Percentiles rank a stretch among this genome's conserved stretches.
Evolutionary conservation across 2,797 vertebrate species (phyloP).

Genomic region (Xerus rutilus): DNA sequence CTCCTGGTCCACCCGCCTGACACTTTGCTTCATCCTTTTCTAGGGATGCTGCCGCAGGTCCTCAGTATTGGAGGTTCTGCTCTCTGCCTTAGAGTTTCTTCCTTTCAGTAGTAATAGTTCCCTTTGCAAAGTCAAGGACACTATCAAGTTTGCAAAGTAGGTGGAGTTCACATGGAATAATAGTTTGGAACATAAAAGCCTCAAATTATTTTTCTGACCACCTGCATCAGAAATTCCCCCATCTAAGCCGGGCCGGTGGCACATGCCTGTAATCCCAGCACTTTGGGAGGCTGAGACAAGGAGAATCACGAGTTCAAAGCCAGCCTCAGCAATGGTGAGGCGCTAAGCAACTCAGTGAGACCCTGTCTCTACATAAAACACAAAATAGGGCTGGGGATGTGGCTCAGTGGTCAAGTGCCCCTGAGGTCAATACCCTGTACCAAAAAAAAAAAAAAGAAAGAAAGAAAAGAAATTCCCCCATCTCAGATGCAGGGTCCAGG

Average conservation of each 20-base stretch:
- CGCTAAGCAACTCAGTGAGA: too few species aligned
- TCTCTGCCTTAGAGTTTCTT: background rate
- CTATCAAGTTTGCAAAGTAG: background rate
- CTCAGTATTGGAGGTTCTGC: background rate
- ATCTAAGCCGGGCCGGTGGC: too few species aligned
- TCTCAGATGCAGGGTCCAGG: background rate
- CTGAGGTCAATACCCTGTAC: too few species aligned
- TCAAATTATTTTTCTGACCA: background rate
- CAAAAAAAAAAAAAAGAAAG: too few species aligned
- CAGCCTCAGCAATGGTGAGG: too few species aligned
- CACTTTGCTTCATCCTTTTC: background rate
- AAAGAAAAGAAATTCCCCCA: background rate
- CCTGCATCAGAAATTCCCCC: background rate
- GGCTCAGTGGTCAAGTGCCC: too few species aligned
- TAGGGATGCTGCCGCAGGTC: background rate
- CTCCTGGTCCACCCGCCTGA: background rate
- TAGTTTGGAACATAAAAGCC: background rate
- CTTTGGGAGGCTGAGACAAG: too few species aligned
- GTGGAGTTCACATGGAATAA: background rate
- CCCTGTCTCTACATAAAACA: too few species aligned
- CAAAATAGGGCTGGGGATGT: too few species aligned
- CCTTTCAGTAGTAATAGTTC: background rate
- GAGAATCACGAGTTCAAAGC: too few species aligned
- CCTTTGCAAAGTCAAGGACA: constrained; percentile 20
- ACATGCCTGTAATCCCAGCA: too few species aligned